A percentile compares a stretch with the other conserved stretches of the same genome.
phyloP scores from a whole-genome alignment of 2,113 vertebrate genomes.

The Lathamus discolor region DNA sequence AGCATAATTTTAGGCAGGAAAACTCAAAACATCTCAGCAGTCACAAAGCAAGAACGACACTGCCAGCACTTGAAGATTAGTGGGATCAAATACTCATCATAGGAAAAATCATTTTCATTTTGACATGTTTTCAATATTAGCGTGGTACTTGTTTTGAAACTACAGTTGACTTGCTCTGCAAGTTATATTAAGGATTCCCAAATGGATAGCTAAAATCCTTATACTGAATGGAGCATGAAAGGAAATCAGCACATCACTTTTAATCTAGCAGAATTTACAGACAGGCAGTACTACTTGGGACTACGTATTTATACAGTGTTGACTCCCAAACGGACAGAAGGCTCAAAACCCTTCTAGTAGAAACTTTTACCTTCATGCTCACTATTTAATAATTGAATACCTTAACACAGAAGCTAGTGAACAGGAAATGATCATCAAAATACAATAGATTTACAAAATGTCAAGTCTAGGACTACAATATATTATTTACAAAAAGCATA shows the following conservation, averaged over 20 bases:
- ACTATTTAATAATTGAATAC: slow-evolving; percentile 28
- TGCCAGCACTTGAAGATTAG: slow-evolving; percentile 19
- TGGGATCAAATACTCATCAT: slow-evolving; percentile 45
- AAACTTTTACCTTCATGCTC: background rate
- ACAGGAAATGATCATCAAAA: slow-evolving; percentile 12
- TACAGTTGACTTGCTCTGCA: slow-evolving; percentile 11
- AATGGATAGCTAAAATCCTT: background rate
- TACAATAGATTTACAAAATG: slow-evolving; percentile 43
- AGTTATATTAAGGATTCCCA: slow-evolving; percentile 27
- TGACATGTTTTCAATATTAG: slow-evolving; percentile 52
- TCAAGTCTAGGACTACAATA: slow-evolving; percentile 31
- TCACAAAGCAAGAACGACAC: slow-evolving; percentile 13
- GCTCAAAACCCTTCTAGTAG: background rate
- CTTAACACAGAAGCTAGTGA: slow-evolving; percentile 12
- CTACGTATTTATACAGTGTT: background rate
- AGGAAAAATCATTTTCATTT: slow-evolving; percentile 35
- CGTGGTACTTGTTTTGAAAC: slow-evolving; percentile 7
- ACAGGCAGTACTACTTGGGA: background rate
- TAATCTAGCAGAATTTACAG: background rate
- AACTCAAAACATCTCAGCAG: slow-evolving; percentile 29
- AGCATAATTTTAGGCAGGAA: slow-evolving; percentile 12
- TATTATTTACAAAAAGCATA: slow-evolving; percentile 44
- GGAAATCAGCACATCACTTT: slow-evolving; percentile 32
- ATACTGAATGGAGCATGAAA: slow-evolving; percentile 28
- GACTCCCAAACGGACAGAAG: background rate